phyloP scores from a whole-genome alignment of 1,140 invertebrate species.

The Paraescarpia echinospica region DNA sequence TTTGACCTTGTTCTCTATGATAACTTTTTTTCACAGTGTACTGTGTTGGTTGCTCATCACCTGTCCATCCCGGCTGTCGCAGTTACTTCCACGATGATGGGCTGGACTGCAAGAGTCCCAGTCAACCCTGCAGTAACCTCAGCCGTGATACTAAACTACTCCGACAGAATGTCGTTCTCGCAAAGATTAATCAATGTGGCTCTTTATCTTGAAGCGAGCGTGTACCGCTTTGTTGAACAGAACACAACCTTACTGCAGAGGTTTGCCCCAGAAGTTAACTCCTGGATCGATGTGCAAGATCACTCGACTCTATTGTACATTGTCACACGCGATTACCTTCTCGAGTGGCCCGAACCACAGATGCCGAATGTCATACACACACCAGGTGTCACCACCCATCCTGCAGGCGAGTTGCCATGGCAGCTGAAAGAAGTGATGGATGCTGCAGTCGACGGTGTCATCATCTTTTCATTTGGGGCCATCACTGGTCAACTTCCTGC shows the following conservation, averaged over 20 bases:
- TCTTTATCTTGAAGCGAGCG: background rate
- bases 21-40: background rate
- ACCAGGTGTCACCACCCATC: background rate
- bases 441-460: background rate
- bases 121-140: background rate
- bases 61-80: background rate
- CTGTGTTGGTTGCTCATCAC: background rate
- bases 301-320: background rate
- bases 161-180: background rate
- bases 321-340: background rate
- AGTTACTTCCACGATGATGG: background rate
- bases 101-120: conserved; percentile 9
- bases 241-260: background rate
- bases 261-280: background rate
- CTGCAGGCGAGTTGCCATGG: background rate
- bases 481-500: background rate
- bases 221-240: background rate
- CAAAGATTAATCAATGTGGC: conserved; percentile 6
- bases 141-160: background rate
- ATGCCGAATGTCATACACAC: conserved; percentile 23
- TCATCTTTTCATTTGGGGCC: conserved; percentile 24
- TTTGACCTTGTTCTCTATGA: conserved; percentile 21
- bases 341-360: conserved; percentile 14
- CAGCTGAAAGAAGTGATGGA: conserved; percentile 20
- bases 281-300: background rate